Evolutionary conservation across 2,797 vertebrate genomes (phyloP).

Genomic region (Pteronotus mesoamericanus): DNA sequence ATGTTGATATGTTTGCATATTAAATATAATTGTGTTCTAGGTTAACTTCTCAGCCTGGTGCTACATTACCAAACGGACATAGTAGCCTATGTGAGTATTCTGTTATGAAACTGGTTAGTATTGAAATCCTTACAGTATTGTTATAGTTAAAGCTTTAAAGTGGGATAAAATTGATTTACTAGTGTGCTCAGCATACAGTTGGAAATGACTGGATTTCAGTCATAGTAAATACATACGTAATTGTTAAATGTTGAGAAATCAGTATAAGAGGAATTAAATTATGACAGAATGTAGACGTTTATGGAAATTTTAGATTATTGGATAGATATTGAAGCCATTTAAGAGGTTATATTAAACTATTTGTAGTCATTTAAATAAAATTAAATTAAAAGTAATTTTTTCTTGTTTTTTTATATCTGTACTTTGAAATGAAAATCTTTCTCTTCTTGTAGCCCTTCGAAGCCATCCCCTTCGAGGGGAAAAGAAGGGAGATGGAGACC

Average conservation of each 20-base stretch:
- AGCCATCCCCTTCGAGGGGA: constrained; percentile 89
- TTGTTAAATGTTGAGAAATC: constrained; percentile 49
- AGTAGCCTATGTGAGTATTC: constrained; percentile 89
- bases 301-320: constrained; percentile 35
- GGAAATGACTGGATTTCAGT: constrained; percentile 42
- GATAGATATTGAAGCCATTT: not conserved
- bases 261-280: constrained; percentile 11
- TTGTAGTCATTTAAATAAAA: constrained; percentile 69
- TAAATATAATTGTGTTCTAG: constrained; percentile 82
- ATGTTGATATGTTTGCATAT: constrained; percentile 64
- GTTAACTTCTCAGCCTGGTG: constrained; percentile 92
- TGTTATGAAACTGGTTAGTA: constrained; percentile 57
- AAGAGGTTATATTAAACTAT: constrained; percentile 38
- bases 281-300: constrained; percentile 13
- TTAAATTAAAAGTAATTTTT: constrained; percentile 56
- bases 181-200: not conserved
- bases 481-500: constrained; percentile 91
- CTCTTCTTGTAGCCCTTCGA: constrained; percentile 87
- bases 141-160: constrained; percentile 37
- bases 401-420: constrained; percentile 42
- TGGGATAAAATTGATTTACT: constrained; percentile 21
- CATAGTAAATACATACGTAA: constrained; percentile 43
- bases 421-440: constrained; percentile 80
- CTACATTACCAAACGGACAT: constrained; percentile 94
- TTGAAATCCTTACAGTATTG: constrained; percentile 43